phyloP scores from a whole-genome alignment of 2,113 vertebrate species.

The Suncus etruscus region DNA sequence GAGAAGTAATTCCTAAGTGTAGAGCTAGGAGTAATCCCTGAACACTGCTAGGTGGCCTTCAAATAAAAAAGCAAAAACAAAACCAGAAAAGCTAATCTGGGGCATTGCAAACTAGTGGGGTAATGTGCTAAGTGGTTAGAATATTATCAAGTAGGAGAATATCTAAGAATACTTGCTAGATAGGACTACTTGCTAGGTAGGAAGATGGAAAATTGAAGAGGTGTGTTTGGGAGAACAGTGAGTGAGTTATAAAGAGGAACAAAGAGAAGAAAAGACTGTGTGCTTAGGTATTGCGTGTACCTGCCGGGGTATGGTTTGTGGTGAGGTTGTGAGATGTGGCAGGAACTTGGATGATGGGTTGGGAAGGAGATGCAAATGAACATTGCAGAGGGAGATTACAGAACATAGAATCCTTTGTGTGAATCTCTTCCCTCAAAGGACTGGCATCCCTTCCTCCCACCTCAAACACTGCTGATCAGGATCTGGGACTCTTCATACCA shows the following conservation, averaged over 20 bases:
- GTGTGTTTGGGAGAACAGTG: conserved; percentile 16
- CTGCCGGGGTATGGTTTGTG: neutral
- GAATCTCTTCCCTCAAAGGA: neutral
- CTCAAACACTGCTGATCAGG: neutral
- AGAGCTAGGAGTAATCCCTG: too few species aligned
- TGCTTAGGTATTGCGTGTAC: neutral
- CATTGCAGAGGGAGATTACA: neutral
- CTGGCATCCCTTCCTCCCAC: neutral
- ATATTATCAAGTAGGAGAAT: neutral
- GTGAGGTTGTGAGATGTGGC: neutral
- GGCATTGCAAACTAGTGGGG: neutral
- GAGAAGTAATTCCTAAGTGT: too few species aligned
- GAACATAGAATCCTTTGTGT: neutral
- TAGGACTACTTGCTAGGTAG: neutral
- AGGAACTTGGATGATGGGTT: neutral
- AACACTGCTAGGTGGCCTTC: too few species aligned
- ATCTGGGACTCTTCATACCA: neutral
- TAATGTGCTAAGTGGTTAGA: neutral
- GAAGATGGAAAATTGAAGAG: conserved; percentile 20
- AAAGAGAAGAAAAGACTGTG: neutral
- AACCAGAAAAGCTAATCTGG: neutral
- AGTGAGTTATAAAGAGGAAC: neutral
- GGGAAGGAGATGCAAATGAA: neutral
- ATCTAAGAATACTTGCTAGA: neutral
- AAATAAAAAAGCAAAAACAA: too few species aligned